These are phyloP conservation scores for Apodemia duryi DNA, from an alignment of 2,888 invertebrate genomes.

Conservation along the genomic window DNA sequence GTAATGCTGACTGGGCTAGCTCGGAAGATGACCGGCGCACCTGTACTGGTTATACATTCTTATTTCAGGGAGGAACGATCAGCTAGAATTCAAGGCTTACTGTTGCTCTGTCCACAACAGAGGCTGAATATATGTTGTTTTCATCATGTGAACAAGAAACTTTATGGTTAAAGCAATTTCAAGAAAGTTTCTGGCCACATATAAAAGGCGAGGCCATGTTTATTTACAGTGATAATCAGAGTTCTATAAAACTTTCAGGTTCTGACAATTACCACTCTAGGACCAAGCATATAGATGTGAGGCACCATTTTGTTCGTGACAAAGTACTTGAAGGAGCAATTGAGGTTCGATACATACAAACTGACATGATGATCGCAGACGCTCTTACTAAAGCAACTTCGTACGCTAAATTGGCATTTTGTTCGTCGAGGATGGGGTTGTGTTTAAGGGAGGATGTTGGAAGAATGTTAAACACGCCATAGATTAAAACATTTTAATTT, in stretches of 20 bases:
- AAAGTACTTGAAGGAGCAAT: slow-evolving; percentile 21
- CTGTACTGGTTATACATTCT: slow-evolving; percentile 27
- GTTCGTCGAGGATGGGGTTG: slow-evolving; percentile 17
- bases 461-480: neutral
- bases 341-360: slow-evolving; percentile 25
- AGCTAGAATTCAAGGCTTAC: slow-evolving; percentile 30
- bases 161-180: slow-evolving; percentile 31
- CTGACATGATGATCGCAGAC: slow-evolving; percentile 26
- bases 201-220: slow-evolving; percentile 16
- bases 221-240: slow-evolving; percentile 20
- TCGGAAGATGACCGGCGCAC: slow-evolving; percentile 25
- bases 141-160: slow-evolving; percentile 33
- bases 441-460: too few species aligned
- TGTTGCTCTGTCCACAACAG: slow-evolving; percentile 33
- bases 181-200: slow-evolving; percentile 25
- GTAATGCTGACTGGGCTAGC: slow-evolving; percentile 29
- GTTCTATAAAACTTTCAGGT: slow-evolving; percentile 22
- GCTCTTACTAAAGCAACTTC: slow-evolving; percentile 28
- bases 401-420: slow-evolving; percentile 25
- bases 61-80: slow-evolving; percentile 29
- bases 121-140: slow-evolving; percentile 37
- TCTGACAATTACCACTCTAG: slow-evolving; percentile 16
- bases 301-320: slow-evolving; percentile 28
- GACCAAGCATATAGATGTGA: slow-evolving; percentile 27
- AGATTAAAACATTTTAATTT: too few species aligned